These are phyloP conservation scores for Troilus luridus DNA, from an alignment of 2,888 invertebrate genomes.

Conservation along the genomic window DNA sequence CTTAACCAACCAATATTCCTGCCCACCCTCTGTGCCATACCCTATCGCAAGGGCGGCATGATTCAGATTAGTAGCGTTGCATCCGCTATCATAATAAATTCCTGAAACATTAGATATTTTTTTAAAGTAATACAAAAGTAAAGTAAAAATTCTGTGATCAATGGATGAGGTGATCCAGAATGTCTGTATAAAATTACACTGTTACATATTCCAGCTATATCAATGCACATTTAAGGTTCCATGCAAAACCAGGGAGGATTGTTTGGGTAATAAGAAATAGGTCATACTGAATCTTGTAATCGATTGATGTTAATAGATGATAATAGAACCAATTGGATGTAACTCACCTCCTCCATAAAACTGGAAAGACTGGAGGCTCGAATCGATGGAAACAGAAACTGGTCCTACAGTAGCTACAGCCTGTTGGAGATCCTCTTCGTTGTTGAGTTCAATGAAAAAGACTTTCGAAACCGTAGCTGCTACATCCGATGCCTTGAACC, in stretches of 20 bases:
- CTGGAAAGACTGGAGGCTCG: conserved; percentile 87
- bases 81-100: conserved; percentile 85
- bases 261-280: too few relatives aligned
- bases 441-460: conserved; percentile 80
- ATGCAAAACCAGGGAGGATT: too few relatives aligned
- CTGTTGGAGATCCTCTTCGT: conserved; percentile 80
- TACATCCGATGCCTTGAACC: conserved; percentile 76
- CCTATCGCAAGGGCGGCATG: conserved; percentile 90
- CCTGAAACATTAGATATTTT: conserved; percentile 68
- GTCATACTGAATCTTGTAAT: too few relatives aligned
- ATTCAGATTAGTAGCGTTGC: conserved; percentile 80
- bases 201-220: too few relatives aligned
- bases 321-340: background rate
- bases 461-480: conserved; percentile 90
- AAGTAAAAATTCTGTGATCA: background rate
- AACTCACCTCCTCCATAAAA: conserved; percentile 79
- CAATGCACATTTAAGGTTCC: too few relatives aligned
- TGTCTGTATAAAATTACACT: background rate
- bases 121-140: background rate
- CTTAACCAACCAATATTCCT: conserved; percentile 89
- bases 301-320: too few relatives aligned
- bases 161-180: background rate
- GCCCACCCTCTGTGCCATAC: conserved; percentile 77
- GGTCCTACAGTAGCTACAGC: conserved; percentile 90
- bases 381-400: conserved; percentile 90